A percentile compares a stretch with the other conserved stretches of the same genome.
Conservation (phyloP, 1,140 invertebrate genomes). For the Harlomillsia oculata region DNA sequence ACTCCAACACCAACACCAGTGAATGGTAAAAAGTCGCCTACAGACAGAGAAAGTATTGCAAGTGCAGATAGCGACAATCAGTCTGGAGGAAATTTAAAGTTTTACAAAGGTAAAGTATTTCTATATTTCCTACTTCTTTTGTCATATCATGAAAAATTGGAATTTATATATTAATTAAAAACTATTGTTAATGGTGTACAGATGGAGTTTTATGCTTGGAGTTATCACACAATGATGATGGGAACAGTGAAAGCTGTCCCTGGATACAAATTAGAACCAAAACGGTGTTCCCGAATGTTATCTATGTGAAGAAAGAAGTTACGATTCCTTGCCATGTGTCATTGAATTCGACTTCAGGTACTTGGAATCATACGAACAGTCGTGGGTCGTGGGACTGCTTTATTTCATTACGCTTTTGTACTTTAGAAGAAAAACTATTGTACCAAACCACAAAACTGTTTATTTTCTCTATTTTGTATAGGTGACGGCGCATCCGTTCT, state of each 20-base stretch:
- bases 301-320: slow-evolving; percentile 35
- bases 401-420: no score
- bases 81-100: slow-evolving; percentile 47
- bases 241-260: slow-evolving; percentile 63
- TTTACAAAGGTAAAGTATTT: slow-evolving; percentile 46
- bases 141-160: background rate
- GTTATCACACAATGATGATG: slow-evolving; percentile 66
- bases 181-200: slow-evolving; percentile 31
- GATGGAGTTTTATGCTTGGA: slow-evolving; percentile 81
- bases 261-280: slow-evolving; percentile 79
- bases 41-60: slow-evolving; percentile 31
- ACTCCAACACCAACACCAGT: slow-evolving; percentile 12
- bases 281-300: slow-evolving; percentile 68
- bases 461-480: no score
- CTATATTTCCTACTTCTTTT: background rate
- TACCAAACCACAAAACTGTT: no score
- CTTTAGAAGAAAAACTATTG: no score
- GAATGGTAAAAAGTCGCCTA: slow-evolving; percentile 4
- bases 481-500: no score
- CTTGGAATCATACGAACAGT: no score
- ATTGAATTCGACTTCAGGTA: slow-evolving; percentile 9
- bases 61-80: slow-evolving; percentile 17
- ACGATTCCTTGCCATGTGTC: slow-evolving; percentile 20
- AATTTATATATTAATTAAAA: background rate
- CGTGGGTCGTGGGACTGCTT: no score